Percentiles rank a stretch among this genome's conserved stretches.
Conservation (phyloP, 2,888 invertebrate species). For the Rhyacophila evoluta region DNA sequence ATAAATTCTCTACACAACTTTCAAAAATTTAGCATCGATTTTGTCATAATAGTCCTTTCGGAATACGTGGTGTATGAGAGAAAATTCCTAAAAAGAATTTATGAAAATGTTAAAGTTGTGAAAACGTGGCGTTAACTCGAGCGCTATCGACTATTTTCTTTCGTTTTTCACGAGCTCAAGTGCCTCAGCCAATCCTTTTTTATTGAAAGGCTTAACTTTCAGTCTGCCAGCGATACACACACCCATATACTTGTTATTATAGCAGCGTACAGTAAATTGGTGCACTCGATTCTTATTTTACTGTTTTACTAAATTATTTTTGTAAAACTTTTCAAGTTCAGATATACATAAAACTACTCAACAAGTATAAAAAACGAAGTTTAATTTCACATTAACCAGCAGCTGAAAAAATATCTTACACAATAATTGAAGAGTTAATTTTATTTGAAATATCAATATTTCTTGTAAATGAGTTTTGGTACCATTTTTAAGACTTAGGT, state of each 20-base stretch:
- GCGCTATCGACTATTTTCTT: constrained; percentile 14
- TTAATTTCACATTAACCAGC: no score
- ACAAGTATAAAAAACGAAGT: no score
- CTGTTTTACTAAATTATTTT: not conserved
- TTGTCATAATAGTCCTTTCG: not conserved
- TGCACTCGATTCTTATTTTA: not conserved
- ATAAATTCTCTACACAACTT: no score
- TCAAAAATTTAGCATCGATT: not conserved
- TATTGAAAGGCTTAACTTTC: constrained; percentile 25
- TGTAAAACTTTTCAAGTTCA: not conserved
- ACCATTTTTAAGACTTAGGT: no score
- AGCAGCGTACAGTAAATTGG: not conserved
- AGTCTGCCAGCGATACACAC: not conserved
- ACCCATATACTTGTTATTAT: constrained; percentile 11
- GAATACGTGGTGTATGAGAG: not conserved
- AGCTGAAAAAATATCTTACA: no score
- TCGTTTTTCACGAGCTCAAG: constrained; percentile 7
- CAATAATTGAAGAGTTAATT: no score
- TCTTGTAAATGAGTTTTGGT: no score
- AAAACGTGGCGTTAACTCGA: constrained; percentile 15
- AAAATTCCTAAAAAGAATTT: constrained; percentile 15
- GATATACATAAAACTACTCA: no score
- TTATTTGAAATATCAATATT: no score
- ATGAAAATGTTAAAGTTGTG: constrained; percentile 22
- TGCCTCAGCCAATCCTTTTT: constrained; percentile 23